phyloP scores from a whole-genome alignment of 2,888 invertebrate genomes.

The Sipunculus nudus region DNA sequence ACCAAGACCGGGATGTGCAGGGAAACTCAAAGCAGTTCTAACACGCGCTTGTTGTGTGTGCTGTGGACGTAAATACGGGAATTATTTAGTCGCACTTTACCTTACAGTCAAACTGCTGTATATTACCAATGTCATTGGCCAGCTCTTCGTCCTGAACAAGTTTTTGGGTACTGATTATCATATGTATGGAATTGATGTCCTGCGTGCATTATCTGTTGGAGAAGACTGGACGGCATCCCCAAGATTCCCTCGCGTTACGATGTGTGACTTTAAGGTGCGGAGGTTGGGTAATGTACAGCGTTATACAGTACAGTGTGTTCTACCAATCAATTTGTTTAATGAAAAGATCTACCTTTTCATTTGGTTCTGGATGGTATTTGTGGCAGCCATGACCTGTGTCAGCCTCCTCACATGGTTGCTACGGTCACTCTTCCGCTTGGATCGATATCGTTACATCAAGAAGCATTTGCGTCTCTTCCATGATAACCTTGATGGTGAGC shows the following conservation, averaged over 20 bases:
- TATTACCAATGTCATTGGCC: conserved; percentile 66
- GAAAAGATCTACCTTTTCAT: conserved; percentile 67
- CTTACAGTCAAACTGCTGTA: conserved; percentile 67
- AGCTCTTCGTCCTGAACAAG: conserved; percentile 67
- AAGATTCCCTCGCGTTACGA: conserved; percentile 64
- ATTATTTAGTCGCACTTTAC: conserved; percentile 68
- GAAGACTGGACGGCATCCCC: conserved; percentile 62
- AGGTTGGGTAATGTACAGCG: conserved; percentile 65
- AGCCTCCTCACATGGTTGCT: conserved; percentile 67
- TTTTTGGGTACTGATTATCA: conserved; percentile 66
- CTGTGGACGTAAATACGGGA: conserved; percentile 66
- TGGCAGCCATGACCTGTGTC: conserved; percentile 64
- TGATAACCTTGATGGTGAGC: conserved; percentile 22
- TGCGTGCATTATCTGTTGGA: conserved; percentile 66
- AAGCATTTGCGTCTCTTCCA: conserved; percentile 1
- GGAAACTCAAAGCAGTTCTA: too few species aligned
- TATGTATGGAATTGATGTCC: conserved; percentile 67
- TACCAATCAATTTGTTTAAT: conserved; percentile 56
- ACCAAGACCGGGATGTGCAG: conserved; percentile 56
- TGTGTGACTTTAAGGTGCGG: conserved; percentile 65
- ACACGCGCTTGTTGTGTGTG: too few species aligned
- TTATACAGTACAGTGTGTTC: conserved; percentile 66
- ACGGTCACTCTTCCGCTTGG: conserved; percentile 23
- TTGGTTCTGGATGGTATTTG: conserved; percentile 69
- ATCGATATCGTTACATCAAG: conserved; percentile 19